Evolutionary conservation across 1,140 invertebrate species (phyloP), one percentile per base, ranked within the genome.

Genomic region (Chironomus tepperi): DNA sequence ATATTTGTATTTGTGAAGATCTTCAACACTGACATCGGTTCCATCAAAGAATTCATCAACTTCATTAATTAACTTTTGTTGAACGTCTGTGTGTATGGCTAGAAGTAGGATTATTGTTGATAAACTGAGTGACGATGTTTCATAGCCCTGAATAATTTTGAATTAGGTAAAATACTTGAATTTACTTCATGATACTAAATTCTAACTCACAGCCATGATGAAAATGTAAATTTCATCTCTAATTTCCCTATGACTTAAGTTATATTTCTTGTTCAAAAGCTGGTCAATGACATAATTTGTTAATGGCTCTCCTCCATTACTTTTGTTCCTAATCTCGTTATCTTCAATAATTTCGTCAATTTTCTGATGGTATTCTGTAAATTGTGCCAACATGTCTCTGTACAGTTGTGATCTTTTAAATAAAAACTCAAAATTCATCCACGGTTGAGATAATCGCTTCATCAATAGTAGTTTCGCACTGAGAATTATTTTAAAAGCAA

Each of bases 201-300:
- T 57, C n/a, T 15, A n/a, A 57, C 47, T 57, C 12, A 57, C 47
- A 82, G 88, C 88, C 77, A 90, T 88, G 76, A 89, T 91, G 77
- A 93, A 91, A 0, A 90, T 92, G 77, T 92, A 90, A 9, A 91
- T 89, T 83, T 92, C 90, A 78, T 92, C 90, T 15, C 88, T 81
- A 19, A 92, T 84, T 77, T 90, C 84, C 65, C 86, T 83, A 75
- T 87, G 82, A 0, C 83, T 78, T 43, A 89, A 81, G 74, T 79
- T 77, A 10, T 75, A 57, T 43, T 79, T 79, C 10, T 77, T 73
- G 42, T 82, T 76, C n/a, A 79, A 77, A 57, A 57, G 47, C 15
- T 57, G 47, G n/a, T 57, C 47, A 57, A 57, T 57, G n/a, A 57
- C 47, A 57, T n/a, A 57, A 57, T 8, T 57, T 57, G 12, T n/a